Evolutionary conservation across 2,888 invertebrate genomes (phyloP).

Genomic region (Minunthozetes semirufus): DNA sequence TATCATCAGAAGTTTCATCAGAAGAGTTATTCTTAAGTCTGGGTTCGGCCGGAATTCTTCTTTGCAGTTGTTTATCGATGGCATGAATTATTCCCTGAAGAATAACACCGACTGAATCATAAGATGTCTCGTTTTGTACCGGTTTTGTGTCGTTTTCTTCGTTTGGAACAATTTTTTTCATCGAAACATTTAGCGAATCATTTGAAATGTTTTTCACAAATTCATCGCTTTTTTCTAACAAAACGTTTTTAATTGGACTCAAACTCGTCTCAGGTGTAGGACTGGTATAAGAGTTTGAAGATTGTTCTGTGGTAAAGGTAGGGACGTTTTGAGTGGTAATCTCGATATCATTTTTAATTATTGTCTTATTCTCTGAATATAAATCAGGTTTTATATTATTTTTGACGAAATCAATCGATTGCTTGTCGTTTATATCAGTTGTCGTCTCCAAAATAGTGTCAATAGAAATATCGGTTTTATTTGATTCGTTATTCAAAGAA

Average conservation of each 20-base stretch:
- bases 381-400: neutral
- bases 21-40: slow-evolving; percentile 3
- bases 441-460: no score
- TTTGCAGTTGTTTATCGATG: slow-evolving; percentile 21
- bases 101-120: neutral
- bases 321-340: neutral
- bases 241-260: no score
- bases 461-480: neutral
- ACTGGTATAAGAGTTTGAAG: no score
- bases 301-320: no score
- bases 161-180: neutral
- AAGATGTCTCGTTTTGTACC: neutral
- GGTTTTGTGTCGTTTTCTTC: neutral
- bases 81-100: slow-evolving; percentile 31
- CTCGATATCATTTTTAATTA: neutral
- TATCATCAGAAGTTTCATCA: neutral
- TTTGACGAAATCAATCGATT: neutral
- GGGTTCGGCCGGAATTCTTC: slow-evolving; percentile 23
- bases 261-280: no score
- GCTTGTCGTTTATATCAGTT: neutral
- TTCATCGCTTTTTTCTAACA: no score
- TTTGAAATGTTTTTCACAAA: no score
- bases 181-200: neutral
- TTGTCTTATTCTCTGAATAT: neutral
- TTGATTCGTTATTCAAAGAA: neutral